Percentiles rank a stretch among this genome's conserved stretches.
Conservation (phyloP, 2,888 invertebrate species). For the Drosophila mayaguana region DNA sequence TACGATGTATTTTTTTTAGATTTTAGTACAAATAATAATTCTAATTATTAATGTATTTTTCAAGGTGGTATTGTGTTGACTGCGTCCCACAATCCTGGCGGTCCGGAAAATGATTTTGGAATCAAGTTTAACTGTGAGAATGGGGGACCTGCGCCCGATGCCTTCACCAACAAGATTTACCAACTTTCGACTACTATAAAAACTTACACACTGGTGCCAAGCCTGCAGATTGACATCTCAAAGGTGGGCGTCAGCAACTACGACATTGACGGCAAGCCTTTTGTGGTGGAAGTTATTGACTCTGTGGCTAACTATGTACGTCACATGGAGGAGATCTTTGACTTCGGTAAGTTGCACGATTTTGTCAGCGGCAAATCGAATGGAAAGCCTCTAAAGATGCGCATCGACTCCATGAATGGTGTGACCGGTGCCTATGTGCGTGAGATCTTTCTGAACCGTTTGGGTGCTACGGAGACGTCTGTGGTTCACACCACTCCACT, state of each 20-base stretch:
- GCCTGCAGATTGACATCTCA: constrained; percentile 91
- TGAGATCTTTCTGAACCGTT: constrained; percentile 93
- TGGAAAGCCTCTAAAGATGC: constrained; percentile 91
- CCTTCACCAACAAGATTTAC: constrained; percentile 94
- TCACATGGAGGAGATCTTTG: constrained; percentile 98
- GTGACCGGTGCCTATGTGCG: constrained; percentile 98
- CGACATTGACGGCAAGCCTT: constrained; percentile 87
- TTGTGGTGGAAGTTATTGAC: constrained; percentile 95
- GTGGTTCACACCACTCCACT: constrained; percentile 92
- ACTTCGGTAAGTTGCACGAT: constrained; percentile 92
- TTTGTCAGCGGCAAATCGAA: constrained; percentile 89
- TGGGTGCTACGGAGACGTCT: constrained; percentile 90
- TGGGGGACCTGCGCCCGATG: constrained; percentile 98
- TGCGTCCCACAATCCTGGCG: constrained; percentile 99
- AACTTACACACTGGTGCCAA: constrained; percentile 92
- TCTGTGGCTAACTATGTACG: constrained; percentile 94
- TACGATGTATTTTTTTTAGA: background rate
- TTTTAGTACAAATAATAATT: background rate
- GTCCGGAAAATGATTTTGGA: constrained; percentile 98
- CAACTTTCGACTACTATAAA: constrained; percentile 91
- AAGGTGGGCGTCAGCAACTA: constrained; percentile 89
- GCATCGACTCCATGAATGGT: constrained; percentile 98
- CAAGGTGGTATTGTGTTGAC: constrained; percentile 98
- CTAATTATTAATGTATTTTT: background rate
- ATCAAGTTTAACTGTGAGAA: constrained; percentile 99